These are phyloP conservation scores for Lycaon pictus DNA, from an alignment of 2,113 vertebrate species.

Conservation along the genomic window DNA sequence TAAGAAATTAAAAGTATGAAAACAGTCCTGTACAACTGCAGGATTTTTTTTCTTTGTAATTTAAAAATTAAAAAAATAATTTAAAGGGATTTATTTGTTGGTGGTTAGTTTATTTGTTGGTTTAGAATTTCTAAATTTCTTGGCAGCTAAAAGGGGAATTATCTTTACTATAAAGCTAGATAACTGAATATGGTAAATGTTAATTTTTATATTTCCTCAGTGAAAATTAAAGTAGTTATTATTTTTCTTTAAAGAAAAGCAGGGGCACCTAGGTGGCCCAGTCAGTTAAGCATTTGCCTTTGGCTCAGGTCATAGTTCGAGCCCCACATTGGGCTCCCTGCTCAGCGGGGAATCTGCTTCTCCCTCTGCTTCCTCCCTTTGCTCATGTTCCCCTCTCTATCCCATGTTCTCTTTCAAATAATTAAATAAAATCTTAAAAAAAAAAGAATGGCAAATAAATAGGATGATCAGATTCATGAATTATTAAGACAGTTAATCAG, in stretches of 20 bases:
- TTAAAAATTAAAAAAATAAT: neutral
- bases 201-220: neutral
- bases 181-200: neutral
- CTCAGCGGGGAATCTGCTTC: no score
- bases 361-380: no score
- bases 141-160: neutral
- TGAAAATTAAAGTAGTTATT: neutral
- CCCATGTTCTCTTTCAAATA: no score
- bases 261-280: neutral
- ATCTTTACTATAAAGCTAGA: neutral
- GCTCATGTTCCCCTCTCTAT: no score
- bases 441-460: neutral
- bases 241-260: neutral
- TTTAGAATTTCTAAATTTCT: neutral
- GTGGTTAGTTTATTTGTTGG: neutral
- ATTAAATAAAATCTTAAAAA: no score
- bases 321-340: no score
- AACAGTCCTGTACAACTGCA: neutral
- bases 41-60: neutral
- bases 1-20: neutral
- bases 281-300: no score
- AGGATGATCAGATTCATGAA: neutral
- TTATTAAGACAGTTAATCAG: neutral
- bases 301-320: no score
- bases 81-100: conserved; percentile 14